These are phyloP conservation scores for Mobula hypostoma DNA, from an alignment of 2,113 vertebrate species.

Conservation along the genomic window DNA sequence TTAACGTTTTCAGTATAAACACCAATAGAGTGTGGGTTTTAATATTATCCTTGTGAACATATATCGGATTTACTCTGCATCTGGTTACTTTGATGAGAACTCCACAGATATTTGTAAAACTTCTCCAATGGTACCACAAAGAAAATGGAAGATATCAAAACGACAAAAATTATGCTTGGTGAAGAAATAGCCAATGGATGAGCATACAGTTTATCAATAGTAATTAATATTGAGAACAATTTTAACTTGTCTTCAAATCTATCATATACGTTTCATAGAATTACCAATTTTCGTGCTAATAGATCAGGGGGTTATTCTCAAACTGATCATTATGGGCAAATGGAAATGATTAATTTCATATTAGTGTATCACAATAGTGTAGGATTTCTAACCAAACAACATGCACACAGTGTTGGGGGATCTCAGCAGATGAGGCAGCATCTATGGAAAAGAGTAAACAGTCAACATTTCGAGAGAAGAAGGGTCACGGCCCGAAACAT, in stretches of 20 bases:
- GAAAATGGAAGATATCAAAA: not conserved
- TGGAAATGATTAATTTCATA: not conserved
- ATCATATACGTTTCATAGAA: not conserved
- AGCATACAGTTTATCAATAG: conserved; percentile 6
- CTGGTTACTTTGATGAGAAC: not conserved
- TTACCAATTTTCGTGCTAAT: not conserved
- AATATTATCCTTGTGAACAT: not conserved
- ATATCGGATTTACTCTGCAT: not conserved
- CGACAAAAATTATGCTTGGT: not conserved
- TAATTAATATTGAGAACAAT: not conserved
- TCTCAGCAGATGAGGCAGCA: too few species aligned
- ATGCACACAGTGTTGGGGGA: too few species aligned
- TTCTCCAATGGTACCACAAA: not conserved
- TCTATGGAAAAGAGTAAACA: too few species aligned
- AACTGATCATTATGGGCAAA: not conserved
- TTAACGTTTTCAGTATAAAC: not conserved
- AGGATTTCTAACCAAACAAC: not conserved
- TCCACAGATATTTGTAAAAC: not conserved
- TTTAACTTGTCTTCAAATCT: not conserved
- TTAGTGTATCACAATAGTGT: not conserved
- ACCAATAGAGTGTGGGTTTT: not conserved
- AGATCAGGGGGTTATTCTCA: not conserved
- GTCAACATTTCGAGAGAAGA: too few species aligned
- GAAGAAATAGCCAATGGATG: not conserved
- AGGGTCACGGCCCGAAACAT: too few species aligned